phyloP scores from a whole-genome alignment of 2,113 vertebrate genomes.

The Phylloscopus trochilus region DNA sequence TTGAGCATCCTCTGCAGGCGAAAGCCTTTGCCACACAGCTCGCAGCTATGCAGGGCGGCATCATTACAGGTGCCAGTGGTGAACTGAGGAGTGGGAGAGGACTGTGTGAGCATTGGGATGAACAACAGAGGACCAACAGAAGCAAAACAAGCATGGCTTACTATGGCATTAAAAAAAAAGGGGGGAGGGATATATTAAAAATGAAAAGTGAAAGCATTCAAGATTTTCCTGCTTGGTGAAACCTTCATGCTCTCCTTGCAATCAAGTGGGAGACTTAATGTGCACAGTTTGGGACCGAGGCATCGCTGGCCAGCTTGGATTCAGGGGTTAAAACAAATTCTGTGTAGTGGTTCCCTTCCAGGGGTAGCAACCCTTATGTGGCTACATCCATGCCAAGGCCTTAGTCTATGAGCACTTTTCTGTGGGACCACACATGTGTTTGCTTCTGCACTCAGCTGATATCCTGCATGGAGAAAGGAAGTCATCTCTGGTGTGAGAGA shows the following conservation, averaged over 20 bases:
- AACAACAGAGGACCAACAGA: neutral
- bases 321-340: neutral
- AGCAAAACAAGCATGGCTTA: neutral
- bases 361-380: neutral
- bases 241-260: neutral
- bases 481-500: neutral
- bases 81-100: slow-evolving; percentile 60
- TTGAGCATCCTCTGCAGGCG: slow-evolving; percentile 83
- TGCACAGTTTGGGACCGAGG: neutral
- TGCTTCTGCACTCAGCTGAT: neutral
- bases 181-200: neutral
- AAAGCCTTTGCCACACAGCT: slow-evolving; percentile 81
- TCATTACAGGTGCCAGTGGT: slow-evolving; percentile 74
- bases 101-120: neutral
- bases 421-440: rapidly evolving
- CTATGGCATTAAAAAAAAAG: neutral
- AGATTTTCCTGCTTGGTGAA: neutral
- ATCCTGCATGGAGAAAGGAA: neutral
- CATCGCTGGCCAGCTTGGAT: neutral
- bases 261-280: neutral
- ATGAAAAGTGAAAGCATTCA: neutral
- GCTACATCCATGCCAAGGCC: rapidly evolving
- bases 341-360: neutral
- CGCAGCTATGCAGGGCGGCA: slow-evolving; percentile 63
- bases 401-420: neutral